Evolutionary conservation across 2,797 vertebrate genomes (phyloP).

Genomic region (Serranus cabrilla): DNA sequence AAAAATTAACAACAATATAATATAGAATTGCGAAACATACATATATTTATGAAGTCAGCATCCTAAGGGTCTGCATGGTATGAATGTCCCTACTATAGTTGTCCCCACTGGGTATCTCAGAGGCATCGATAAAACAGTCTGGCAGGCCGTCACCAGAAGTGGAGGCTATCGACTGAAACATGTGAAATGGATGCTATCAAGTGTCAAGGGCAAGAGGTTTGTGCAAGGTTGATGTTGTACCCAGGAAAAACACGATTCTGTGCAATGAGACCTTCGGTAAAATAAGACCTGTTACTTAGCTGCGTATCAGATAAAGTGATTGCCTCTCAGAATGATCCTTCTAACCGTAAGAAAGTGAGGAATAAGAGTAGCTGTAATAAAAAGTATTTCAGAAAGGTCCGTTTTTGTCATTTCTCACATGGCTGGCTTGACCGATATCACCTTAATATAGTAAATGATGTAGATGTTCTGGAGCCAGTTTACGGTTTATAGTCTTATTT

Average conservation of each 20-base stretch:
- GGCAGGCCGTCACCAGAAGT: constrained; percentile 9
- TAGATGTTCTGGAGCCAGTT: neutral
- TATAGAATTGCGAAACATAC: neutral
- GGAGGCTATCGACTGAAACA: constrained; percentile 27
- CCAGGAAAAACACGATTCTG: neutral
- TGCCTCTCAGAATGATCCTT: neutral
- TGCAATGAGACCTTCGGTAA: constrained; percentile 5
- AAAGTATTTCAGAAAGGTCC: neutral
- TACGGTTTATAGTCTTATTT: neutral
- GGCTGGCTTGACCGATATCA: neutral
- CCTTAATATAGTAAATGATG: neutral
- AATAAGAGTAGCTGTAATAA: neutral
- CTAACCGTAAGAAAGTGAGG: neutral
- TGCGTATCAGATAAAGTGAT: constrained; percentile 19
- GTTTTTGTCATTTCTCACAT: neutral
- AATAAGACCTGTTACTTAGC: constrained; percentile 20
- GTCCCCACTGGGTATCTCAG: constrained; percentile 6
- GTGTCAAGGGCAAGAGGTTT: constrained; percentile 25
- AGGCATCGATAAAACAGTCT: constrained; percentile 16
- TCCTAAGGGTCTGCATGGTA: neutral
- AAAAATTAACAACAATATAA: neutral
- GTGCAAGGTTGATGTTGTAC: constrained; percentile 6
- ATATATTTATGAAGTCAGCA: neutral
- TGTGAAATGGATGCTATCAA: constrained; percentile 21
- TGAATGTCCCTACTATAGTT: neutral